Evolutionary conservation across 2,888 invertebrate genomes (phyloP).

Genomic region (Germaria angustata): DNA sequence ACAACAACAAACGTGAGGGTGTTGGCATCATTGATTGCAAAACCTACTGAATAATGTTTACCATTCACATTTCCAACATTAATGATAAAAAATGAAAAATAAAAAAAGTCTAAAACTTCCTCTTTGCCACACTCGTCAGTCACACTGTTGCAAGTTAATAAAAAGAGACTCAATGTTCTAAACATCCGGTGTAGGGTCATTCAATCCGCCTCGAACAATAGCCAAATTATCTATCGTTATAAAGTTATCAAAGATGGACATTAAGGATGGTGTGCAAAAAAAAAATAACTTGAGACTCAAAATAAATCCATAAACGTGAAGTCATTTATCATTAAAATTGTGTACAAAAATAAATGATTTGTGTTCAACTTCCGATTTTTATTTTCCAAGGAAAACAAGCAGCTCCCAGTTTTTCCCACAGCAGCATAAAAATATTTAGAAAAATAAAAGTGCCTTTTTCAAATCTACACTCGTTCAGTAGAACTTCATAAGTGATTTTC

Average conservation of each 20-base stretch:
- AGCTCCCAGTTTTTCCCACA: constrained; percentile 44
- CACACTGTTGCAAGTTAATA: constrained; percentile 11
- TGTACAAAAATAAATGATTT: constrained; percentile 56
- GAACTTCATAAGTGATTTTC: not conserved
- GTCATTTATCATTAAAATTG: constrained; percentile 51
- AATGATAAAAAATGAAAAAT: constrained; percentile 22
- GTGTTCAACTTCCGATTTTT: constrained; percentile 60
- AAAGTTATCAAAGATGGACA: constrained; percentile 58
- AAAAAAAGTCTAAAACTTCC: constrained; percentile 41
- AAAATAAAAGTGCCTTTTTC: not conserved
- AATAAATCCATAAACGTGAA: constrained; percentile 44
- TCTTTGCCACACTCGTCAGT: constrained; percentile 23
- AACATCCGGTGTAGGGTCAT: constrained; percentile 62
- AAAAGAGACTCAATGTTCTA: constrained; percentile 52
- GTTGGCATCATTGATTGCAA: not conserved
- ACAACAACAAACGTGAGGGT: constrained; percentile 1
- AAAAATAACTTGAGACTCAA: constrained; percentile 1
- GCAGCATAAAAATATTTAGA: not conserved
- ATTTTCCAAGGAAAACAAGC: not conserved
- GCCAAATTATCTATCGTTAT: constrained; percentile 28
- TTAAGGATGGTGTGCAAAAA: not conserved
- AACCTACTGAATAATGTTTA: constrained; percentile 43
- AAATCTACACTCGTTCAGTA: constrained; percentile 5
- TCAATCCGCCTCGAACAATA: not conserved
- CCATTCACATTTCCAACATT: constrained; percentile 12